Base-by-base conservation (phyloP, 2,888 invertebrate genomes). In the Hypercompe scribonia region DNA sequence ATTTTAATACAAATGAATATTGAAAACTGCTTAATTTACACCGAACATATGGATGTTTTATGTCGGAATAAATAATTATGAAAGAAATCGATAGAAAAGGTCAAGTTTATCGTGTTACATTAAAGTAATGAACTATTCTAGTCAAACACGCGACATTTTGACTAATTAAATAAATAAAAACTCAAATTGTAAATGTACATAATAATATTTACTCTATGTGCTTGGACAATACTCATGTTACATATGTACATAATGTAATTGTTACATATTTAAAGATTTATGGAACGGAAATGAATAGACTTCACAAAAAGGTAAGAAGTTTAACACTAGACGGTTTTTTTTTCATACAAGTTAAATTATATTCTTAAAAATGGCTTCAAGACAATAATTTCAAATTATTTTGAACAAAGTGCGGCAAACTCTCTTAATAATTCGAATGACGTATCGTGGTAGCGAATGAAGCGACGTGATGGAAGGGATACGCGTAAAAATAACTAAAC, bases 401-500 rank as follows among this genome's bases (percentile, higher is more conserved):
- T 65, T 42, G 46, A 63, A 68, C 31, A 24, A 8, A 21, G 24
- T 54, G 50, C 46, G 66, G 58, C 54, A 64, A 34, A 42, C 18
- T n/a, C 50, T 31, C 31, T 64, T 65, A 71, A 71, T 50, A 68
- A 33, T 31, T 13, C n/a, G 31, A 65, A n/a, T 18, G 33, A 70
- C 70, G 72, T 75, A 72, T 67, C 70, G 66, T 0, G 71, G 67
- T 67, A 66, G 63, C 64, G 50, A 61, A 75, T 54, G 70, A 31
- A 33, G 31, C 65, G n/a, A 71, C 68, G 74, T 61, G 68, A 68
- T 42, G 71, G 3, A 36, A 31, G 69, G 64, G 65, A 65, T 65
- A 75, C 39, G 42, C 50, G 75, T 68, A 75, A 79, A 78, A 76
- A 78, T 77, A 78, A 76, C 73, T 39, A 66, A 71, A 73, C 74